Conservation (phyloP, 2,888 invertebrate species). For the Cremastobaeus sp. region DNA sequence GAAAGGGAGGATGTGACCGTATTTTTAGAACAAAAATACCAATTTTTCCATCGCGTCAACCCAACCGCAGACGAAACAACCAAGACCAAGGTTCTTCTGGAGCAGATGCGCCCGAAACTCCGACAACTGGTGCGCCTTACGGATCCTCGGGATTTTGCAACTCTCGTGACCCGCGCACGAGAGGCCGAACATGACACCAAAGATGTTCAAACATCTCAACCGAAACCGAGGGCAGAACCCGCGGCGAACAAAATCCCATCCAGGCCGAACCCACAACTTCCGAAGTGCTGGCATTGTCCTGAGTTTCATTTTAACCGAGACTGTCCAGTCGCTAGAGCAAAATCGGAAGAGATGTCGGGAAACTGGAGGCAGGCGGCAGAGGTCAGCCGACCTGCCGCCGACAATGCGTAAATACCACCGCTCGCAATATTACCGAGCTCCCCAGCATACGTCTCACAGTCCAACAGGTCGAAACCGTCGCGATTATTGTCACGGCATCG, state of each 20-base stretch:
- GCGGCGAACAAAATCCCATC: too few species aligned
- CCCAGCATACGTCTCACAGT: neutral
- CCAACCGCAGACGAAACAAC: too few species aligned
- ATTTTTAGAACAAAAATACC: conserved; percentile 13
- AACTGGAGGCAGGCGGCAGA: neutral
- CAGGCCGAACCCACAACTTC: too few species aligned
- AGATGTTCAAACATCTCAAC: neutral
- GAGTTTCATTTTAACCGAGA: too few species aligned
- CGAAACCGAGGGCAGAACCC: too few species aligned
- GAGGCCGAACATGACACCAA: neutral
- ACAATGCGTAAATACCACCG: neutral
- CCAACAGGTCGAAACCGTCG: neutral
- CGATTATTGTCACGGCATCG: neutral
- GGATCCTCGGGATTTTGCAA: neutral
- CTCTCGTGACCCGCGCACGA: neutral
- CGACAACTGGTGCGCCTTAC: neutral
- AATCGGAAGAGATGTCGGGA: too few species aligned
- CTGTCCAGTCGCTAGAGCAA: too few species aligned
- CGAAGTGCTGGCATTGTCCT: neutral
- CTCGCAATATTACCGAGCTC: neutral
- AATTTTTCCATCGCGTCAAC: neutral
- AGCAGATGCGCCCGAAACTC: neutral
- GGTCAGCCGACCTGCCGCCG: neutral
- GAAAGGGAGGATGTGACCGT: conserved; percentile 12
- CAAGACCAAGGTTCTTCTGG: too few species aligned